These are phyloP conservation scores for Pocota personata DNA, from an alignment of 2,888 invertebrate species.

Conservation along the genomic window DNA sequence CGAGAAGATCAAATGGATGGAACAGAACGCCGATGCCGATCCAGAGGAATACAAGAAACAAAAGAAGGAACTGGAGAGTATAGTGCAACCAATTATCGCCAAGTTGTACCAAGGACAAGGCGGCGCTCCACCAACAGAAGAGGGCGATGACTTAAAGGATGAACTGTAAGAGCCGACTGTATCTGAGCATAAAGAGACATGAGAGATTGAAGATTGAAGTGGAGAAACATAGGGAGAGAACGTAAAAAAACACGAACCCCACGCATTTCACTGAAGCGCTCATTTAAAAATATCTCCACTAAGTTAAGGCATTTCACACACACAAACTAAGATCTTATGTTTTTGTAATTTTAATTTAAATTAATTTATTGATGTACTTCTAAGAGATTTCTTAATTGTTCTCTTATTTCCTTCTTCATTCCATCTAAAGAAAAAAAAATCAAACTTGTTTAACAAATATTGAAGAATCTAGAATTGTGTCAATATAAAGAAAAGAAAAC, in stretches of 20 bases:
- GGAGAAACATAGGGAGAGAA: slow-evolving; percentile 48
- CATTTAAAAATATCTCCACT: slow-evolving; percentile 61
- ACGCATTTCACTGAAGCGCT: slow-evolving; percentile 49
- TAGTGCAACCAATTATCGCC: slow-evolving; percentile 98
- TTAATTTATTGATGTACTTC: slow-evolving; percentile 70
- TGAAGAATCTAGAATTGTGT: slow-evolving; percentile 57
- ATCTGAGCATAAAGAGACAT: slow-evolving; percentile 43
- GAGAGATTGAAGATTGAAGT: slow-evolving; percentile 70
- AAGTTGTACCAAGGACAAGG: slow-evolving; percentile 96
- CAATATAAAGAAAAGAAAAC: slow-evolving; percentile 47
- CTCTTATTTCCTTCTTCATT: slow-evolving; percentile 47
- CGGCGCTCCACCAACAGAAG: slow-evolving; percentile 88
- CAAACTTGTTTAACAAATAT: slow-evolving; percentile 41
- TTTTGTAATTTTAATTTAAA: slow-evolving; percentile 68
- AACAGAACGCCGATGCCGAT: slow-evolving; percentile 96
- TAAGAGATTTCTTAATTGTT: slow-evolving; percentile 59
- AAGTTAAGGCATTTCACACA: slow-evolving; percentile 69
- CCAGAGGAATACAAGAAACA: slow-evolving; percentile 96
- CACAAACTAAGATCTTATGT: slow-evolving; percentile 61
- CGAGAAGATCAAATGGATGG: slow-evolving; percentile 98
- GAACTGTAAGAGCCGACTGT: slow-evolving; percentile 86
- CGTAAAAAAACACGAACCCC: slow-evolving; percentile 22
- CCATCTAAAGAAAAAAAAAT: slow-evolving; percentile 39
- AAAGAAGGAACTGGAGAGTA: slow-evolving; percentile 96
- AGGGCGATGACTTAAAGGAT: slow-evolving; percentile 90